Base-by-base conservation (phyloP, 1,140 invertebrate genomes). In the Zaprionus tsacasi region DNA sequence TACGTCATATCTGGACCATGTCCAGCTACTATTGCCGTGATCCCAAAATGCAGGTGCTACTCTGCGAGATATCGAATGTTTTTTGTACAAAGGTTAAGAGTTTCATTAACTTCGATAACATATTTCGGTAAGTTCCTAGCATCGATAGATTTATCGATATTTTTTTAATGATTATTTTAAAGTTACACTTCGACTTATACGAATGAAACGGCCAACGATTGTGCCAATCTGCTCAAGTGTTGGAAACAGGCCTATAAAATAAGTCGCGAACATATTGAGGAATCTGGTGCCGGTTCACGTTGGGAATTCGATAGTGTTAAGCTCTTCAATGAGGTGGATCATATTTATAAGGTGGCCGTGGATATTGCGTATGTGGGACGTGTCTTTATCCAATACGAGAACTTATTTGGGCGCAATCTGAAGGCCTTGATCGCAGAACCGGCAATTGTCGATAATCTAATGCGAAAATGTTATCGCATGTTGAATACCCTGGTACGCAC, bases 231-330 rank as follows among this genome's bases (percentile, higher is more conserved):
- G 94, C 92, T 98, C 90, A 94, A 94, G 64, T 94, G 93, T 56
- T 98, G 97, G 97, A 96, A 96, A 86, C 83, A 93, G 0, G 93
- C 95, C 1, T 98, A 97, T 85, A 93, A 96, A 74, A 94, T 95
- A 58, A 97, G 96, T 0, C 93, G 97, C 30, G 93, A 95, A 15
- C 95, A 95, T 70, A 98, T 98, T 74, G 98, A 98, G 92, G 83
- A 95, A 3, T 96, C 96, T 1, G 96, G 96, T 0, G 96, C 96
- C 79, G 96, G 96, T 4, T 94, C 94, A 10, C 94, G 97, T 13
- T 98, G 98, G 98, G 98, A 99, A 92, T 98, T 99, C 92, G 96
- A 98, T 82, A 95, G 96, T 71, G 95, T 94, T 10, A 94, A 94
- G 52, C 93, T 98, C 2, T 98, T 98, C 91, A 95, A 95, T 8